Evolutionary conservation across 1,140 invertebrate species (phyloP), one percentile per base, ranked within the genome.

Genomic region (Stegodyphus mimosarum): DNA sequence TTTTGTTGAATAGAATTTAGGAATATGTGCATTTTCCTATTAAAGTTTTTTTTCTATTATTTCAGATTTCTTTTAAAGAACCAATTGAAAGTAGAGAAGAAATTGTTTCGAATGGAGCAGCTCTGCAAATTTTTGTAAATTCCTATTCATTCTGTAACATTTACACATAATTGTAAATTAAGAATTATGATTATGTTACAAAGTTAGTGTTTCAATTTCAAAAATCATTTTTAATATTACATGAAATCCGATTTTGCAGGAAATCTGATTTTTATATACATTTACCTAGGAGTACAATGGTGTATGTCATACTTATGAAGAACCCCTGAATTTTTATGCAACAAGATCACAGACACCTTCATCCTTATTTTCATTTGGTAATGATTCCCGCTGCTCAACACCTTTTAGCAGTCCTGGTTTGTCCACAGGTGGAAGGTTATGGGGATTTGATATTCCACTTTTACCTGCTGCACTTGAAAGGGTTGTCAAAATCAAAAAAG

Each of bases 401-500:
- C 87, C 87, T 51, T 86, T 87, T n/a, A 85, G 81, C 50, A 86
- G 87, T 74, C 87, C 87, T 75, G 80, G 74, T 33, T 50, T 79
- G 49, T 88, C 89, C 53, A 87, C 85, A 69, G 85, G 88, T 83
- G 88, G 50, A 84, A 86, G 84, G 18, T 87, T 88, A 64, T 90
- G 90, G 87, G 89, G 88, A 15, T 89, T 88, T 83, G 90, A 91
- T 69, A 64, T 77, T n/a, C 78, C 83, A 13, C 55, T 90, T 71
- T 89, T 94, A 48, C 93, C 94, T n/a, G 72, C 90, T 15, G 90
- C 91, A 49, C 89, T 94, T 6, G 94, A 94, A 90, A 89, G 91
- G 81, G 91, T 91, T 76, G 92, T 94, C 76, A 92, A 92, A 88
- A 90, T 94, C 7, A 92, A 91, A 76, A 93, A 93, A 89, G 92